These are phyloP conservation scores for Callorhinus ursinus DNA, from an alignment of 2,113 vertebrate species.

Conservation along the genomic window DNA sequence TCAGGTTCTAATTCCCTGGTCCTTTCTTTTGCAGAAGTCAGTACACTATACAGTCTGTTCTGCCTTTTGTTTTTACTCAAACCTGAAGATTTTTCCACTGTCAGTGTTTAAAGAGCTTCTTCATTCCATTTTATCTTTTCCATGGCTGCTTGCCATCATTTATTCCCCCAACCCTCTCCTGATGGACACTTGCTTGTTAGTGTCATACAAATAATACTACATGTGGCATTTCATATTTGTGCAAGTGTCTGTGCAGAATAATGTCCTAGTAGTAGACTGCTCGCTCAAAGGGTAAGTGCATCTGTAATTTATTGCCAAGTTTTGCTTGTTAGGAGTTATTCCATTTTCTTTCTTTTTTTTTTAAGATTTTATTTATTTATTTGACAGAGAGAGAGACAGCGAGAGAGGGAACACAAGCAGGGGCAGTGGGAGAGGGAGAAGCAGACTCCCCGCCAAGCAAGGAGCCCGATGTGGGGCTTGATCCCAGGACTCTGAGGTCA, in stretches of 20 bases:
- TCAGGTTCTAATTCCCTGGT: not conserved
- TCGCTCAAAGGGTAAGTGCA: not conserved
- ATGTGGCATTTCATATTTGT: not conserved
- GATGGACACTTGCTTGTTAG: not conserved
- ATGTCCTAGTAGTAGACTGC: not conserved
- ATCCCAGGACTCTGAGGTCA: too few species aligned
- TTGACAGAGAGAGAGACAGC: too few species aligned
- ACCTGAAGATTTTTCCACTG: not conserved
- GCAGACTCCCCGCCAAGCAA: too few species aligned
- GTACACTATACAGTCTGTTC: not conserved
- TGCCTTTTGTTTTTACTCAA: not conserved
- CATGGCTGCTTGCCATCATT: not conserved
- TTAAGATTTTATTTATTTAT: too few species aligned
- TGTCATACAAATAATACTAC: not conserved
- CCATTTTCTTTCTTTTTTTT: not conserved
- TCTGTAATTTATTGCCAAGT: not conserved
- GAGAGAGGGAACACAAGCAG: too few species aligned
- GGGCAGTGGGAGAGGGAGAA: too few species aligned
- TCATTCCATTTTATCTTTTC: not conserved
- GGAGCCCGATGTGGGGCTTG: too few species aligned
- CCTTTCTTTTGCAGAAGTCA: not conserved
- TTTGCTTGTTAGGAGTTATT: not conserved
- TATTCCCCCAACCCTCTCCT: not conserved
- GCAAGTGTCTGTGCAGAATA: not conserved
- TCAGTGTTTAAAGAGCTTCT: not conserved